phyloP scores from a whole-genome alignment of 2,797 vertebrate species.

The Clarias platycephalus region DNA sequence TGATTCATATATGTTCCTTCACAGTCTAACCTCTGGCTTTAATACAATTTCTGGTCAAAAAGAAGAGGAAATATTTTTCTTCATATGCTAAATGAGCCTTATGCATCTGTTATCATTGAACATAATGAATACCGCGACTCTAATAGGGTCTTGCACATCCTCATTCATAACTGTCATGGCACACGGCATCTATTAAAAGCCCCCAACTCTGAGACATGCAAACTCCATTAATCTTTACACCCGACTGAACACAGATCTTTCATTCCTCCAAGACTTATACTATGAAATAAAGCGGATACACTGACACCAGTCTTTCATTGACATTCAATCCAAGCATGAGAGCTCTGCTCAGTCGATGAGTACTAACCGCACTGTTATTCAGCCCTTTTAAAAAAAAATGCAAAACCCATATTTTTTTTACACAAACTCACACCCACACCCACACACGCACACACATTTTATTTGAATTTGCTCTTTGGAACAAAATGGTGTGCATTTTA shows the following conservation, averaged over 20 bases:
- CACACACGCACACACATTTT: slow-evolving; percentile 25
- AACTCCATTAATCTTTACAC: slow-evolving; percentile 56
- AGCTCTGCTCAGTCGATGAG: slow-evolving; percentile 26
- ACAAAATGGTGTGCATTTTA: background rate
- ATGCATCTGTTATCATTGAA: slow-evolving; percentile 55
- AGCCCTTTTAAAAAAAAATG: background rate
- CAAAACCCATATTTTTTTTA: slow-evolving; percentile 12
- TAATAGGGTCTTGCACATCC: slow-evolving; percentile 54
- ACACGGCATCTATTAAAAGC: slow-evolving; percentile 51
- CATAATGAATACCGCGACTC: slow-evolving; percentile 56
- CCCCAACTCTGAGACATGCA: slow-evolving; percentile 43
- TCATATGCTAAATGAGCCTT: slow-evolving; percentile 48
- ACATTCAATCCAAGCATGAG: slow-evolving; percentile 30
- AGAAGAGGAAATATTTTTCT: slow-evolving; percentile 43
- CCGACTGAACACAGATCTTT: slow-evolving; percentile 31
- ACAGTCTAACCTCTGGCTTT: background rate
- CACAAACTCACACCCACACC: background rate
- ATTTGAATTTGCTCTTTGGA: background rate
- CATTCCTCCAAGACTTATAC: background rate
- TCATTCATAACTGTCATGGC: slow-evolving; percentile 54
- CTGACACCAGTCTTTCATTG: slow-evolving; percentile 25
- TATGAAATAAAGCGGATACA: slow-evolving; percentile 42
- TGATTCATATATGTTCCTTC: background rate
- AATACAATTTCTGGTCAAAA: slow-evolving; percentile 13
- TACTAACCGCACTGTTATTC: slow-evolving; percentile 32